Base-by-base conservation (phyloP, 1,140 invertebrate species). In the Procambarus clarkii region DNA sequence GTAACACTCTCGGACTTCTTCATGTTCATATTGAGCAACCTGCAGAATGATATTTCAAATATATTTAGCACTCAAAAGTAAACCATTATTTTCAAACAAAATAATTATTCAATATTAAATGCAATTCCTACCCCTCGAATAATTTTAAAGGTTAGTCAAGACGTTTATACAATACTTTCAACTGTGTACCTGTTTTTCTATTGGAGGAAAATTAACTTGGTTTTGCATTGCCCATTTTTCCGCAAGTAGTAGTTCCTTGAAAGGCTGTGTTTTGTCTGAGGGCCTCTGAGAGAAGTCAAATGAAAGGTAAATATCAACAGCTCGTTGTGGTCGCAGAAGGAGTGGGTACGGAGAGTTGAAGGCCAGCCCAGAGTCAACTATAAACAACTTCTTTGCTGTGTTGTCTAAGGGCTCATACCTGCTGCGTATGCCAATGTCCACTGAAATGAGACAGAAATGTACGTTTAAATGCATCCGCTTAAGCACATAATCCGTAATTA, bases 301-400 rank as follows among this genome's bases (percentile, higher is more conserved):
- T 0, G 95, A 95, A 44, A 95, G 85, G 87, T 95, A 95, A 18
- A 95, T 93, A 71, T 95, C 94, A 5, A 95, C 94, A 46, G 93
- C 94, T 87, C 95, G 92, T 93, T 95, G 95, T 4, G 95, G 95
- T 80, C 95, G 85, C 45, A 95, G 93, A 2, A 95, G 93, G 8
- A 95, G 93, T 9, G 95, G 95, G 92, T 94, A 95, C 1, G 95
- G 95, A 8, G 95, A 94, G 93, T 95, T 95, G 91, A 95, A 95
- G 5, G 95, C 95, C 60, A 95, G 92, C 8, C 95, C 95, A 45
- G 95, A 94, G 93, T 95, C 95, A 0, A 95, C 95, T 92, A 95
- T 94, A 92, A 95, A 95, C 48, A 95, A 92, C 60, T 94, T 94
- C 92, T 95, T 95, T 8, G 94, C 93, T 60, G 94, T 93, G 21